A percentile compares a stretch with the other conserved stretches of the same genome.
These are phyloP conservation scores for Tor tambroides DNA, from an alignment of 2,113 vertebrate species.

Conservation along the genomic window DNA sequence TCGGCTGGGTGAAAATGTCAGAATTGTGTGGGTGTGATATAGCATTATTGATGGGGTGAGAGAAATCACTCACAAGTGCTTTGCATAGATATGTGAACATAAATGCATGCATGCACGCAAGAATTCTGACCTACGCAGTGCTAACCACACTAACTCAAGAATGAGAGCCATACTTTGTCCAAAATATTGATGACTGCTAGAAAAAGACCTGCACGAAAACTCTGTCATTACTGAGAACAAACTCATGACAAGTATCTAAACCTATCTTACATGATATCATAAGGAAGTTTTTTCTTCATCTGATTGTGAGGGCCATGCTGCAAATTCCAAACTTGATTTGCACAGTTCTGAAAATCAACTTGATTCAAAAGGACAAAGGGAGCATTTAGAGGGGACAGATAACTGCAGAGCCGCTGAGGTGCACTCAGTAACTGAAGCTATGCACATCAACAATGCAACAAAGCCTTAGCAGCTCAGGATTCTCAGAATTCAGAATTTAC, in stretches of 20 bases:
- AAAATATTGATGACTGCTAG: background rate
- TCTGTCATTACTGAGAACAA: background rate
- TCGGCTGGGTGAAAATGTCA: conserved; percentile 42
- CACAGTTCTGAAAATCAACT: conserved; percentile 75
- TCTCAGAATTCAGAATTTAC: conserved; percentile 50
- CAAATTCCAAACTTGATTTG: conserved; percentile 72
- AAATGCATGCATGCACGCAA: background rate
- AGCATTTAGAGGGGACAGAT: conserved; percentile 82
- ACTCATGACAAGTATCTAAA: background rate
- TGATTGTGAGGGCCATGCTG: background rate
- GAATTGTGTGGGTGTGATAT: conserved; percentile 56
- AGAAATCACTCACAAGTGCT: conserved; percentile 63
- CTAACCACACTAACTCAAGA: background rate
- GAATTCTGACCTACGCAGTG: background rate
- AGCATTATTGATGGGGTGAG: conserved; percentile 61
- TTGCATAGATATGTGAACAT: conserved; percentile 11
- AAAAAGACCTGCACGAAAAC: background rate
- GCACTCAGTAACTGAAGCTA: conserved; percentile 59
- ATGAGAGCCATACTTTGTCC: conserved; percentile 56
- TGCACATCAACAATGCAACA: conserved; percentile 18
- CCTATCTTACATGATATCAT: background rate
- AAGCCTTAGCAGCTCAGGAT: conserved; percentile 51
- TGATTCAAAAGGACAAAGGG: conserved; percentile 78
- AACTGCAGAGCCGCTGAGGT: conserved; percentile 77
- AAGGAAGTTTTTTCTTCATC: background rate